These are phyloP conservation scores for Cataglyphis livida DNA, from an alignment of 2,888 invertebrate species.

Conservation along the genomic window DNA sequence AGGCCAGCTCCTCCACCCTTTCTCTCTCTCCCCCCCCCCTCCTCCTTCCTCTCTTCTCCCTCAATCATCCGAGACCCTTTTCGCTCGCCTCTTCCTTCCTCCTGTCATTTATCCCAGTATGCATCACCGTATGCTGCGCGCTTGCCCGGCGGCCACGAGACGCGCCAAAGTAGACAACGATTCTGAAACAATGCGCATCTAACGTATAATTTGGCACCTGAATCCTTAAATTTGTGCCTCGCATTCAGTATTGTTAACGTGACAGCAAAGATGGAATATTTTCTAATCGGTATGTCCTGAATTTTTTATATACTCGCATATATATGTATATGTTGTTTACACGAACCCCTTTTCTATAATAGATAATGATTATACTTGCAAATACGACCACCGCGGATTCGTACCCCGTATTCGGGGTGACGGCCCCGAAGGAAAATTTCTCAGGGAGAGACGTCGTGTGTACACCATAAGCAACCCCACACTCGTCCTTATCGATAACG, in stretches of 20 bases:
- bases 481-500: slow-evolving; percentile 73
- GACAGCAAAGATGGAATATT: neutral
- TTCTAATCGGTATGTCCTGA: neutral
- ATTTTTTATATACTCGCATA: neutral
- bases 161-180: slow-evolving; percentile 28
- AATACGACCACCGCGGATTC: neutral
- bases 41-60: neutral
- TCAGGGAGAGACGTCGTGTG: slow-evolving; percentile 58
- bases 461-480: slow-evolving; percentile 29
- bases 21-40: neutral
- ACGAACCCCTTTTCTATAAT: neutral
- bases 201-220: slow-evolving; percentile 49
- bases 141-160: slow-evolving; percentile 65
- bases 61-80: slow-evolving; percentile 45
- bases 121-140: slow-evolving; percentile 57
- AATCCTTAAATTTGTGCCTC: slow-evolving; percentile 35
- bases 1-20: slow-evolving; percentile 15
- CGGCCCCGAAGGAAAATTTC: slow-evolving; percentile 46
- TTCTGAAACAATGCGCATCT: slow-evolving; percentile 39
- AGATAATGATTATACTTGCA: neutral
- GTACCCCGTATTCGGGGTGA: neutral
- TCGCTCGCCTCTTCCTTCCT: slow-evolving; percentile 57
- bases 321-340: neutral
- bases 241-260: neutral
- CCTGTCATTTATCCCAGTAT: slow-evolving; percentile 75